Evolutionary conservation across 2,888 invertebrate species (phyloP).

Genomic region (Gryllus longicercus): DNA sequence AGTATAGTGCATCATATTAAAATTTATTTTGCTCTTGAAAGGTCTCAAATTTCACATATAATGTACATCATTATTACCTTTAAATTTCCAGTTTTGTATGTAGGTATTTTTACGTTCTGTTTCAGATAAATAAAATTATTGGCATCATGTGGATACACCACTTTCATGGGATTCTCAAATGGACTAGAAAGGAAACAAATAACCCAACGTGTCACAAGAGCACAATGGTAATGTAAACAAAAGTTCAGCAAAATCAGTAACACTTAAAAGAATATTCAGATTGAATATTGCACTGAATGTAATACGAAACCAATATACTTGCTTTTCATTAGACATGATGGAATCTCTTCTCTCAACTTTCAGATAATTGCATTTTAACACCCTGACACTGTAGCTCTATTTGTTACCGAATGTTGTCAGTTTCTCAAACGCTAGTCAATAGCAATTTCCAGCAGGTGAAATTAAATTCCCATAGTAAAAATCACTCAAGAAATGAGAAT

Average conservation of each 20-base stretch:
- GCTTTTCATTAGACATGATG: conserved; percentile 11
- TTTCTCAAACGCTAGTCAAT: not conserved
- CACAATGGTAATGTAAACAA: too few relatives aligned
- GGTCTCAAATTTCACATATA: too few relatives aligned
- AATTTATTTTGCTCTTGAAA: too few relatives aligned
- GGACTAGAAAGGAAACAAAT: not conserved
- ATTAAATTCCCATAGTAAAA: too few relatives aligned
- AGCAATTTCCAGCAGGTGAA: too few relatives aligned
- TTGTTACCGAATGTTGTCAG: not conserved
- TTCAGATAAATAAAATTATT: conserved; percentile 17
- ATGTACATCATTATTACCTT: not conserved
- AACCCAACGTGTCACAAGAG: too few relatives aligned
- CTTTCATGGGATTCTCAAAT: conserved; percentile 7
- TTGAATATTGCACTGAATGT: not conserved
- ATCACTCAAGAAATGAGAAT: too few relatives aligned
- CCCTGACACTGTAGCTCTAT: not conserved
- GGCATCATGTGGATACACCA: not conserved
- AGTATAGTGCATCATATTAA: too few relatives aligned
- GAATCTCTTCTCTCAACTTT: conserved; percentile 5
- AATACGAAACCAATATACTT: conserved; percentile 17
- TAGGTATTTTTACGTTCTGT: not conserved
- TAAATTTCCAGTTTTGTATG: conserved; percentile 2
- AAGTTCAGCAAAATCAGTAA: not conserved
- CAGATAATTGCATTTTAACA: not conserved
- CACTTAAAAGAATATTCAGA: not conserved